phyloP scores from a whole-genome alignment of 1,140 invertebrate species.

The Proales similis region DNA sequence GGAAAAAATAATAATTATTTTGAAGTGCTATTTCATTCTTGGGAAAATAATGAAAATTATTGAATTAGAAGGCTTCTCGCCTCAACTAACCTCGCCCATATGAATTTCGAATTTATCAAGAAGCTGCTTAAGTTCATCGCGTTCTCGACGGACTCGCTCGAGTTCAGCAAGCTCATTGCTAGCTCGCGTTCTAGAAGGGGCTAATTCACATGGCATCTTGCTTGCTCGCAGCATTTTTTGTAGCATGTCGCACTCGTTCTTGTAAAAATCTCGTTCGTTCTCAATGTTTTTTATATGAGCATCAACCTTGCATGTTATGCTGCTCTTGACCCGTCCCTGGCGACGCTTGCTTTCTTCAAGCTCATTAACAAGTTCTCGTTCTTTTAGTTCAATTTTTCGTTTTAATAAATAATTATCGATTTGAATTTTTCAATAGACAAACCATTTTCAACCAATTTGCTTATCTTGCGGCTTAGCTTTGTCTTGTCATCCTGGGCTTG shows the following conservation, averaged over 20 bases:
- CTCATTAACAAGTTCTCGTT: constrained; percentile 52
- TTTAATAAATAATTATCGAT: neutral
- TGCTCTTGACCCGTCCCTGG: constrained; percentile 43
- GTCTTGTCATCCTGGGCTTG: constrained; percentile 50
- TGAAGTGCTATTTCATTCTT: too few species aligned
- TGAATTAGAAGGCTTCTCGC: neutral
- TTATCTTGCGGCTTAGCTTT: constrained; percentile 45
- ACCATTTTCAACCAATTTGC: constrained; percentile 50
- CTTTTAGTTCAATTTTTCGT: constrained; percentile 41
- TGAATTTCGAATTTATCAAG: constrained; percentile 53
- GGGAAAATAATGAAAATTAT: neutral
- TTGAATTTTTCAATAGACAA: constrained; percentile 25
- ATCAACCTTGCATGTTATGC: constrained; percentile 42
- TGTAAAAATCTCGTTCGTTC: constrained; percentile 53
- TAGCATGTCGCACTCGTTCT: constrained; percentile 47
- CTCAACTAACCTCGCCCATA: constrained; percentile 48
- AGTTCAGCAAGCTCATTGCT: constrained; percentile 41
- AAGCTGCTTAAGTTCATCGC: constrained; percentile 50
- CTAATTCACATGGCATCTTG: neutral
- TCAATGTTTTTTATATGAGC: constrained; percentile 49
- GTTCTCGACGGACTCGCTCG: constrained; percentile 44
- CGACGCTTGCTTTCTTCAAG: constrained; percentile 49
- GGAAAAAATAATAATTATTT: too few species aligned
- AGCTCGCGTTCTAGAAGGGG: neutral
- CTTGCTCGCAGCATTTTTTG: constrained; percentile 43